Evolutionary conservation across 2,113 vertebrate genomes (phyloP).

Genomic region (Varanus komodoensis): DNA sequence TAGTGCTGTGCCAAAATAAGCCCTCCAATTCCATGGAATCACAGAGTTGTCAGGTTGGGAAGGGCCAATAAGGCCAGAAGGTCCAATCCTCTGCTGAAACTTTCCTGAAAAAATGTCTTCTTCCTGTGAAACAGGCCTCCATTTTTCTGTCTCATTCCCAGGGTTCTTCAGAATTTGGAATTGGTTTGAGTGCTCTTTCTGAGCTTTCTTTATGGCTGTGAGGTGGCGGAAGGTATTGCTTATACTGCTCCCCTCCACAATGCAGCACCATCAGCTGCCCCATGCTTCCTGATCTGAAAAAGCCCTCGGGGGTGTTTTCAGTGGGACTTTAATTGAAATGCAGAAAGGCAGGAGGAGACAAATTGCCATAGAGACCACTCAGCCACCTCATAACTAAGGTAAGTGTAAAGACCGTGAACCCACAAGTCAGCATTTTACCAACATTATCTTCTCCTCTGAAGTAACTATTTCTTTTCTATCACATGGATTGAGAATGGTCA

Average conservation of each 20-base stretch:
- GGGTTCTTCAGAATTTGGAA: not conserved
- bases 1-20: not conserved
- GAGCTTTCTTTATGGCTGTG: not conserved
- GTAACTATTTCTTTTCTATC: not conserved
- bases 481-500: not conserved
- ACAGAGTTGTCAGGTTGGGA: too few relatives aligned
- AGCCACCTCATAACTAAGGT: too few relatives aligned
- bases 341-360: not conserved
- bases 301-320: not conserved
- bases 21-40: not conserved
- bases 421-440: not conserved
- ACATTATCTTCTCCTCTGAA: not conserved
- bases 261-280: not conserved
- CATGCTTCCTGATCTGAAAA: not conserved
- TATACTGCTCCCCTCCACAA: not conserved
- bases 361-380: not conserved
- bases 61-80: too few relatives aligned
- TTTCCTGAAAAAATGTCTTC: not conserved
- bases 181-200: not conserved
- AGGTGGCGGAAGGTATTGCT: not conserved
- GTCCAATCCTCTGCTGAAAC: too few relatives aligned
- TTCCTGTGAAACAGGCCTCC: too few relatives aligned
- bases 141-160: not conserved
- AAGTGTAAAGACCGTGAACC: not conserved
- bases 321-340: too few relatives aligned